Conservation (phyloP, 2,113 vertebrate species). For the Blennius ocellaris region DNA sequence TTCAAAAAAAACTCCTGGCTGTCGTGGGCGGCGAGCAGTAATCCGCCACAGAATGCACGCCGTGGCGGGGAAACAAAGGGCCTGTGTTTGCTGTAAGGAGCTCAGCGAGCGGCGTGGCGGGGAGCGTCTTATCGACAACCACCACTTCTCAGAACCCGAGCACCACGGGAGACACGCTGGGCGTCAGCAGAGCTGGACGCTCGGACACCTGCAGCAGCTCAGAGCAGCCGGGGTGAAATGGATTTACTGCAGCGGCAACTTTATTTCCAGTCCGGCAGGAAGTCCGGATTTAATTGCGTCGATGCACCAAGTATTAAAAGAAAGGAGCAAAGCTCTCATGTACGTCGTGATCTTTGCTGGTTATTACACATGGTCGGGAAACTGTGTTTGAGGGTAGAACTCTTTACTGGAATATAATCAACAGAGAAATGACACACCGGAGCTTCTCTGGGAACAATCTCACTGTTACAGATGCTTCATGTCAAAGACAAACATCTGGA, state of each 20-base stretch:
- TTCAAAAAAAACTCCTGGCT: background rate
- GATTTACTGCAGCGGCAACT: background rate
- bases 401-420: background rate
- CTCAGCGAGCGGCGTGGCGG: constrained; percentile 30
- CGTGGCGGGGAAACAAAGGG: constrained; percentile 34
- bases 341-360: background rate
- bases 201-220: constrained; percentile 10
- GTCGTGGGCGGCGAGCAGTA: constrained; percentile 20
- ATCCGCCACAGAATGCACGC: constrained; percentile 38
- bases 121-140: constrained; percentile 11
- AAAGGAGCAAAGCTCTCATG: background rate
- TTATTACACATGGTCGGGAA: background rate
- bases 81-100: constrained; percentile 53
- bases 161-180: background rate
- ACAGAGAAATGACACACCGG: no score
- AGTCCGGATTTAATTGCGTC: background rate
- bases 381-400: background rate
- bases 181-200: background rate
- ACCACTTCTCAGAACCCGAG: constrained; percentile 34
- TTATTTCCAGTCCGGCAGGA: background rate
- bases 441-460: no score
- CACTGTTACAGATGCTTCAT: no score
- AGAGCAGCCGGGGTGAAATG: background rate
- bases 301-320: background rate
- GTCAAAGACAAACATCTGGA: no score